phyloP scores from a whole-genome alignment of 2,797 vertebrate species.

The Malurus leucopterus region DNA sequence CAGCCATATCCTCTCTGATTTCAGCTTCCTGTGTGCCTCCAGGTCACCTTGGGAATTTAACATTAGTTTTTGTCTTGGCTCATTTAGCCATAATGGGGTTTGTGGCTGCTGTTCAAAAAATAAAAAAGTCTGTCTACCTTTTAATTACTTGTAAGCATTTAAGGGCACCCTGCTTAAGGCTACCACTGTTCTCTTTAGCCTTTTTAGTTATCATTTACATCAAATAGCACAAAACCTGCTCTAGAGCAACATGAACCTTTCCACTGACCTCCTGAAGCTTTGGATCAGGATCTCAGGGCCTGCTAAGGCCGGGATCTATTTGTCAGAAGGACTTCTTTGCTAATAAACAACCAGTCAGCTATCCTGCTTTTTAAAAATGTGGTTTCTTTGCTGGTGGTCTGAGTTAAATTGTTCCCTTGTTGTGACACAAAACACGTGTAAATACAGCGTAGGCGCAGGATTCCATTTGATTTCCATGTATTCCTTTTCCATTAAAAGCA shows the following conservation, averaged over 20 bases:
- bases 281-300: neutral
- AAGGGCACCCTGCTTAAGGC: neutral
- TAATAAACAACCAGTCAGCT: neutral
- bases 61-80: neutral
- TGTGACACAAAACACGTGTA: neutral
- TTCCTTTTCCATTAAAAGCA: neutral
- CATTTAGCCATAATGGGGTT: neutral
- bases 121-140: neutral
- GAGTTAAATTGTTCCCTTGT: neutral
- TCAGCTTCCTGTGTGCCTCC: rapidly evolving
- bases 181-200: neutral
- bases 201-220: neutral
- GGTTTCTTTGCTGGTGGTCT: neutral
- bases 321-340: neutral
- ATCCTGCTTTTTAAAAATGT: neutral
- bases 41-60: neutral
- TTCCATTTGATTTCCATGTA: neutral
- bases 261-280: neutral
- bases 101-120: neutral
- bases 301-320: neutral
- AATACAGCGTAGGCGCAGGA: neutral
- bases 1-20: neutral
- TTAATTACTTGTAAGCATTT: neutral
- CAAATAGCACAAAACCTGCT: neutral
- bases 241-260: neutral